phyloP scores from a whole-genome alignment of 2,888 invertebrate species.

The Lasioglossum morio region DNA sequence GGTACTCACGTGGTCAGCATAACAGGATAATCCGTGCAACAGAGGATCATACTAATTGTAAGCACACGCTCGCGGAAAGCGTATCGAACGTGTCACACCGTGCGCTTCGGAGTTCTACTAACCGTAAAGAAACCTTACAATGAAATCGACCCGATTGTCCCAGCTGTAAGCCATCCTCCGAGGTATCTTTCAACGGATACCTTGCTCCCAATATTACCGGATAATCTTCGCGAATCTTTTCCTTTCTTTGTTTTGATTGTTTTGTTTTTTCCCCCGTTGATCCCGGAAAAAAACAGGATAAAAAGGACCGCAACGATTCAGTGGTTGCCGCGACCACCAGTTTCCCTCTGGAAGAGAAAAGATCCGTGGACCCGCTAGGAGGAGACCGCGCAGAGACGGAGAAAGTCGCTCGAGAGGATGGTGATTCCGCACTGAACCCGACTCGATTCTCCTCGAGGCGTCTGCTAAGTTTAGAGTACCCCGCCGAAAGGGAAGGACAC shows the following conservation, averaged over 20 bases:
- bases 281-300: neutral
- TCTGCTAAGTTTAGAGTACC: conserved; percentile 79
- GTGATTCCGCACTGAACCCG: conserved; percentile 77
- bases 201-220: neutral
- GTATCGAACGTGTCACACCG: neutral
- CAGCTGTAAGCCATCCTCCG: conserved; percentile 91
- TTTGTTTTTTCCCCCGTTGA: neutral
- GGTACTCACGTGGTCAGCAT: neutral
- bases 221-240: neutral
- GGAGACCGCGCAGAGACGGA: conserved; percentile 31
- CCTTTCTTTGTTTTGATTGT: neutral
- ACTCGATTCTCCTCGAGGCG: conserved; percentile 67
- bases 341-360: neutral
- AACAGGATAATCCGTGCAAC: conserved; percentile 18
- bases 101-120: conserved; percentile 82
- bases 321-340: neutral
- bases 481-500: conserved; percentile 46
- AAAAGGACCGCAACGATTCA: neutral
- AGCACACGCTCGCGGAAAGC: conserved; percentile 18
- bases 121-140: conserved; percentile 93
- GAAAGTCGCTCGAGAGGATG: conserved; percentile 75
- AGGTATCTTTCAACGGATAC: conserved; percentile 14
- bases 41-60: conserved; percentile 5
- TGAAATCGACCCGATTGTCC: conserved; percentile 93
- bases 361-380: neutral